A percentile compares a stretch with the other conserved stretches of the same genome.
Conservation (phyloP, 30 jellyfish, hydroid and myxozoan genomes). For the Cassiopea xamachana region DNA sequence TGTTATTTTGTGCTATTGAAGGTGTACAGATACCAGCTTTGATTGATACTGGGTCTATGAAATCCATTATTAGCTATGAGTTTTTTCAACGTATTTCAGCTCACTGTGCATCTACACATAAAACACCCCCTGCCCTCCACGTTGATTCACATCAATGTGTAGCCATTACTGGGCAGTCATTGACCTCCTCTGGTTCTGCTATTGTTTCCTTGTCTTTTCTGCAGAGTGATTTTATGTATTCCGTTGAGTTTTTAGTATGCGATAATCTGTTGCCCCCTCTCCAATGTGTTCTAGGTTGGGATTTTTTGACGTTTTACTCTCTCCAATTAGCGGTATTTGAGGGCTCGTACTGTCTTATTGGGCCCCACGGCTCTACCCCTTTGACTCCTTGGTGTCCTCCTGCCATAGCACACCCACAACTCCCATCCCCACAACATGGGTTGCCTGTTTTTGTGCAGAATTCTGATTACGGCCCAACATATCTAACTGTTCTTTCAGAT, state of each 20-base stretch:
- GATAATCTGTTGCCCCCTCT: slow-evolving; percentile 32
- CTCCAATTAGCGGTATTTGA: slow-evolving; percentile 1
- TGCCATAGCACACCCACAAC: background rate
- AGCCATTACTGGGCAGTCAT: background rate
- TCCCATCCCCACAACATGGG: slow-evolving; percentile 1
- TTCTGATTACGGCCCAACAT: slow-evolving; percentile 26
- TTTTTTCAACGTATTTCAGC: slow-evolving; percentile 16
- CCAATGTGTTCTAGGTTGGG: slow-evolving; percentile 59
- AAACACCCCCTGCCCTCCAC: slow-evolving; percentile 12
- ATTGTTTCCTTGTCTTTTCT: slow-evolving; percentile 24
- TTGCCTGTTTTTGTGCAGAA: slow-evolving; percentile 29
- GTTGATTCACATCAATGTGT: slow-evolving; percentile 10
- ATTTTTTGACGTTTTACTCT: slow-evolving; percentile 14
- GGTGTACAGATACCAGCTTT: background rate
- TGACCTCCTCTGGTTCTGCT: slow-evolving; percentile 15
- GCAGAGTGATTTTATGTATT: slow-evolving; percentile 19
- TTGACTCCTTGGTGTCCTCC: background rate
- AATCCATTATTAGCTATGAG: background rate
- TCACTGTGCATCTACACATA: slow-evolving; percentile 1
- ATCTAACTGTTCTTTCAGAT: slow-evolving; percentile 1
- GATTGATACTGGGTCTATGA: background rate
- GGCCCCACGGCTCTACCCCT: background rate
- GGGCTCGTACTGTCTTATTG: slow-evolving; percentile 7
- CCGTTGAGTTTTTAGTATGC: slow-evolving; percentile 27
- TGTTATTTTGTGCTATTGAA: background rate